These are phyloP conservation scores for Drymonia ruficornis DNA, from an alignment of 2,888 invertebrate species.

Conservation along the genomic window DNA sequence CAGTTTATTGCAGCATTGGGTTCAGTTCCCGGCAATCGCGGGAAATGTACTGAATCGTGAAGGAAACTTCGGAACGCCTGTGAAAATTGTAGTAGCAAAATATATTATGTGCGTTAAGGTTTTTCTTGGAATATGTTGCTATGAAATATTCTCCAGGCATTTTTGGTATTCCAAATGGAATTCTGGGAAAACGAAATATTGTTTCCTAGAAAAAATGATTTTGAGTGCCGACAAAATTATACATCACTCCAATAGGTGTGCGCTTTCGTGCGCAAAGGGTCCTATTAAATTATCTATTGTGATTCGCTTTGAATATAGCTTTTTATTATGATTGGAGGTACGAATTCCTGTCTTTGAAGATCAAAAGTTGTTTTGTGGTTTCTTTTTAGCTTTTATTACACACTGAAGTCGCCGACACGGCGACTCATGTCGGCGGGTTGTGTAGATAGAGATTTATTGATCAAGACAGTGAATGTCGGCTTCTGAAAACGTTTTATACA, in stretches of 20 bases:
- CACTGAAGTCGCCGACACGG: too few species aligned
- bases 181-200: too few species aligned
- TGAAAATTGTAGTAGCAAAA: not conserved
- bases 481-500: too few species aligned
- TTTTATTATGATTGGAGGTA: not conserved
- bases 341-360: too few species aligned
- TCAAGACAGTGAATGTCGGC: too few species aligned
- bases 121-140: not conserved
- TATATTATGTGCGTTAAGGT: not conserved
- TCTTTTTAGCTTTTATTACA: too few species aligned
- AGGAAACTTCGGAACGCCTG: conserved; percentile 10
- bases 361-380: too few species aligned
- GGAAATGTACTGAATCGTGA: conserved; percentile 5
- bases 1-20: conserved; percentile 25
- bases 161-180: not conserved
- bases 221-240: too few species aligned
- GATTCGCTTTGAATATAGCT: not conserved
- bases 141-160: not conserved
- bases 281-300: not conserved
- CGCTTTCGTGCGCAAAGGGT: not conserved
- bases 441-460: too few species aligned
- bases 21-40: not conserved
- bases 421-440: too few species aligned
- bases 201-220: too few species aligned
- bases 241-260: too few species aligned